Evolutionary conservation across 2,113 vertebrate species (phyloP).

Genomic region (Osmerus mordax): DNA sequence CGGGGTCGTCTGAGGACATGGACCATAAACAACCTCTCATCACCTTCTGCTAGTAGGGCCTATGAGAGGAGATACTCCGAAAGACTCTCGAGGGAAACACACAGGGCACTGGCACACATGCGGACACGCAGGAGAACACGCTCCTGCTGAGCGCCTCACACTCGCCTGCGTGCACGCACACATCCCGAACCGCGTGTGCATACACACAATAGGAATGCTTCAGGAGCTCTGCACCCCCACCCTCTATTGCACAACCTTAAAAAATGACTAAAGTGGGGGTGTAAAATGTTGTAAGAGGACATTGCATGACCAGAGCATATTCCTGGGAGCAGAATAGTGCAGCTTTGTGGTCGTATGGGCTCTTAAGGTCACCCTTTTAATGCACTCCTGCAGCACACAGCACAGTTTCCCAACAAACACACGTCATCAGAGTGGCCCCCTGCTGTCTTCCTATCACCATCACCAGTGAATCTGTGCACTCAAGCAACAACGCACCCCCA

Average conservation of each 20-base stretch:
- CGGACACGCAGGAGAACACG: neutral
- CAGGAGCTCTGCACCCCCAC: constrained; percentile 21
- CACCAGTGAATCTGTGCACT: constrained; percentile 55
- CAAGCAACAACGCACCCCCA: constrained; percentile 62
- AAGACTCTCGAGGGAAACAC: neutral
- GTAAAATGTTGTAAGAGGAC: constrained; percentile 42
- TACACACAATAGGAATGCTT: constrained; percentile 4
- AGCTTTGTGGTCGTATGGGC: constrained; percentile 10
- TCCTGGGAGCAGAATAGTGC: neutral
- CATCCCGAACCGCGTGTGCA: neutral
- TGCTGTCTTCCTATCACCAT: constrained; percentile 64
- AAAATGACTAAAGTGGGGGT: constrained; percentile 30
- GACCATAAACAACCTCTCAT: constrained; percentile 36
- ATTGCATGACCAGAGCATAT: constrained; percentile 10
- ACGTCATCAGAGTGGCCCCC: constrained; percentile 51
- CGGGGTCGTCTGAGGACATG: constrained; percentile 50
- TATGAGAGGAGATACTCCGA: neutral
- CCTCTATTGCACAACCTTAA: constrained; percentile 12
- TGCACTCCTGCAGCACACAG: constrained; percentile 49
- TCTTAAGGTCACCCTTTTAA: constrained; percentile 54
- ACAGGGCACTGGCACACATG: neutral
- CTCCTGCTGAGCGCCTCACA: constrained; percentile 1
- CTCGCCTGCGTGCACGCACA: constrained; percentile 27
- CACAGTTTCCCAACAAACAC: constrained; percentile 47
- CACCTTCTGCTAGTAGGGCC: constrained; percentile 8